Base-by-base conservation (phyloP, 2,797 vertebrate genomes). In the Tolypeutes matacus region DNA sequence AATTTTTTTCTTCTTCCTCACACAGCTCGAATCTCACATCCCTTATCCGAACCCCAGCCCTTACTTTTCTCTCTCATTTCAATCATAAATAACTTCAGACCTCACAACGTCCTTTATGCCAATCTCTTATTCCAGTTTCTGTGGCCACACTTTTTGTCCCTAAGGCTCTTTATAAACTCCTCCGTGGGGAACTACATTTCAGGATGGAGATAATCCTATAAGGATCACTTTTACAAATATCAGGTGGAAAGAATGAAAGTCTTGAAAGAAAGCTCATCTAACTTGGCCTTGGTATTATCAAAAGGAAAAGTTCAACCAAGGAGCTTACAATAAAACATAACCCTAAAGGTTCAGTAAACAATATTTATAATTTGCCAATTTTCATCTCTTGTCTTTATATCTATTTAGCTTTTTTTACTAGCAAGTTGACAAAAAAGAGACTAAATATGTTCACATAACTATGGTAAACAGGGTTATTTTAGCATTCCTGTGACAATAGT, bases 341-440 rank as follows among this genome's bases (percentile, higher is more conserved):
- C 36, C n/a, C 1, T 85, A 58, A 91, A 84, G 85, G 14, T 58
- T 95, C 2, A 67, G 3, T 86, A 49, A 23, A 49, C 2, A 87
- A 60, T 94, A 85, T 86, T 94, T 90, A 60, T 42, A 72, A 78
- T 85, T 94, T 86, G 14, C 2, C n/a, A 91, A 53, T 80, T 90
- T 90, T 93, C 67, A 58, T 27, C 31, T 92, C 70, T 91, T 51
- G 72, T 29, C 34, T 86, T 31, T 90, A 4, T 46, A 87, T 78
- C 34, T 93, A 58, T 62, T 82, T 89, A 88, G 62, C 34, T 87
- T 95, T 82, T 91, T 95, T 94, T 89, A 64, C 53, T 86, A 92
- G 18, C 4, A 93, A 84, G 6, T 86, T 86, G 21, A 76, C 34
- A 67, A 85, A 81, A 82, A 80, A 84, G 15, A 75, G 2, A 14